These are phyloP conservation scores for Schizothorax lantsangensis DNA, from an alignment of 2,797 vertebrate species.

Conservation along the genomic window DNA sequence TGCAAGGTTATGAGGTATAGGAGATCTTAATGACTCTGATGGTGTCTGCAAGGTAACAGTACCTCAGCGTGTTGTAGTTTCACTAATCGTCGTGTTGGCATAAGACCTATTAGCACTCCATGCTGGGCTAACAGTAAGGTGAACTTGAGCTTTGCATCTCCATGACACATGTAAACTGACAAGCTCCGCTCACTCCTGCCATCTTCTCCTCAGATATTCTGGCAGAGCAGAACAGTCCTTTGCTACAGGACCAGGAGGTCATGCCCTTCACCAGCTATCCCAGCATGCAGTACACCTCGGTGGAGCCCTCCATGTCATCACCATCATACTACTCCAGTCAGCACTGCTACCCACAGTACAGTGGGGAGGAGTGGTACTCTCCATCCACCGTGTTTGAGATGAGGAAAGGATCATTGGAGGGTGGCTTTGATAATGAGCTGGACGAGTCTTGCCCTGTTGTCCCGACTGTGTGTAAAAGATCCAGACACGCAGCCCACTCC, in stretches of 20 bases:
- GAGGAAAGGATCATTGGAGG: slow-evolving; percentile 86
- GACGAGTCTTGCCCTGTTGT: slow-evolving; percentile 76
- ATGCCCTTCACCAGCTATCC: slow-evolving; percentile 86
- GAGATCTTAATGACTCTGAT: too few relatives aligned
- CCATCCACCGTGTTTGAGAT: slow-evolving; percentile 87
- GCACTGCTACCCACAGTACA: slow-evolving; percentile 88
- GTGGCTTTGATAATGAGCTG: slow-evolving; percentile 80
- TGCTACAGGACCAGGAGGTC: slow-evolving; percentile 87
- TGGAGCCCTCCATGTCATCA: slow-evolving; percentile 85
- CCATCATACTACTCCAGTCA: slow-evolving; percentile 89
- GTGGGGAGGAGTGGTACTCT: slow-evolving; percentile 90
- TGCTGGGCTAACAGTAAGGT: slow-evolving; percentile 21
- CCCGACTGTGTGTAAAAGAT: slow-evolving; percentile 83
- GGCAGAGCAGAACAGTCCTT: slow-evolving; percentile 86
- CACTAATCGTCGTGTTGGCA: slow-evolving; percentile 48
- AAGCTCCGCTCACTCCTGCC: slow-evolving; percentile 20
- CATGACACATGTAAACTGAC: slow-evolving; percentile 47
- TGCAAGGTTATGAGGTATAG: too few relatives aligned
- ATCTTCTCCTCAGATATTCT: slow-evolving; percentile 82
- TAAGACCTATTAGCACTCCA: slow-evolving; percentile 26
- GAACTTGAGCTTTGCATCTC: slow-evolving; percentile 54
- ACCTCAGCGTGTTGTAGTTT: slow-evolving; percentile 55
- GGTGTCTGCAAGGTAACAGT: slow-evolving; percentile 35
- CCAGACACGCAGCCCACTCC: slow-evolving; percentile 77
- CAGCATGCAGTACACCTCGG: slow-evolving; percentile 84